Evolutionary conservation across 2,113 vertebrate genomes (phyloP).

Genomic region (Ranitomeya imitator): DNA sequence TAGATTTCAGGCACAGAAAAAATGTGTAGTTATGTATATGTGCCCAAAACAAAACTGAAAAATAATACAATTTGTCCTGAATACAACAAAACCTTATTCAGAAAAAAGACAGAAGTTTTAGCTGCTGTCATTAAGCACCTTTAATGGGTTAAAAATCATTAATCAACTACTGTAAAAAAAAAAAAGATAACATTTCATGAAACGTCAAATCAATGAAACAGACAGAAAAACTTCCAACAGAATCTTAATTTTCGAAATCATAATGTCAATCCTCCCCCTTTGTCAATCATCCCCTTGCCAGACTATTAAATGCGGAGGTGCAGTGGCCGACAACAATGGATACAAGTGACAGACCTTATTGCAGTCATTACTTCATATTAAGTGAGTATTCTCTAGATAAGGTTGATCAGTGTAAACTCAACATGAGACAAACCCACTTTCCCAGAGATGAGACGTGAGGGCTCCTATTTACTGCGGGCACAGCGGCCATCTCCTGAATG

Average conservation of each 20-base stretch:
- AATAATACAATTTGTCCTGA: too few species aligned
- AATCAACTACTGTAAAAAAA: neutral
- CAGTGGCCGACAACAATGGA: neutral
- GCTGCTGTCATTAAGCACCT: too few species aligned
- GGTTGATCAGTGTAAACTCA: neutral
- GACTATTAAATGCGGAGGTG: neutral
- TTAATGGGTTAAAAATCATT: too few species aligned
- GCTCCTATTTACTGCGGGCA: conserved; percentile 4
- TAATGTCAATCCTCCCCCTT: neutral
- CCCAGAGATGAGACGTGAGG: neutral
- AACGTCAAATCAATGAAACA: neutral
- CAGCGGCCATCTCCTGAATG: neutral
- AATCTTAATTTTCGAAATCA: neutral
- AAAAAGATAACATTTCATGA: neutral
- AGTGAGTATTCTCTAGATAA: conserved; percentile 3
- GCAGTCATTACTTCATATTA: conserved; percentile 14
- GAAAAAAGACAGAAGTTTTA: too few species aligned
- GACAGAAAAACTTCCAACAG: neutral
- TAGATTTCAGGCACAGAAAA: too few species aligned
- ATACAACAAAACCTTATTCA: too few species aligned
- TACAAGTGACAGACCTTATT: neutral
- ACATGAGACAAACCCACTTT: conserved; percentile 4
- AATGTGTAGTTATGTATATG: too few species aligned
- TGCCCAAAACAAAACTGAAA: too few species aligned
- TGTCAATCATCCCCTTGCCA: neutral